Evolutionary conservation across 2,113 vertebrate genomes (phyloP).

Genomic region (Pitta sordida): DNA sequence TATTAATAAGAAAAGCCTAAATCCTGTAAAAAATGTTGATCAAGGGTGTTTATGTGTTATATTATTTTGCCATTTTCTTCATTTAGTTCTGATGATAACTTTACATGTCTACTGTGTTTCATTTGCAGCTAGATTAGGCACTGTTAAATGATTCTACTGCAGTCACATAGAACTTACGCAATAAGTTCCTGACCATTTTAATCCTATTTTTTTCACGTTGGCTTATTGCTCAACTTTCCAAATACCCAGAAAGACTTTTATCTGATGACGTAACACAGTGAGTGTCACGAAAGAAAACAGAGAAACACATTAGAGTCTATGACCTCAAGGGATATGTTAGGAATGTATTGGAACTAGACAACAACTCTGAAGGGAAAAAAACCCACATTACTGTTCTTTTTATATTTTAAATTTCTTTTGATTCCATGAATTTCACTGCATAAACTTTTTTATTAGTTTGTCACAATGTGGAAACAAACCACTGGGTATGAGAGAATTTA

Average conservation of each 20-base stretch:
- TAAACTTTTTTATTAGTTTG: conserved; percentile 55
- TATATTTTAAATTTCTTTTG: conserved; percentile 22
- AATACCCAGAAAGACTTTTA: not conserved
- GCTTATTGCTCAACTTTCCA: not conserved
- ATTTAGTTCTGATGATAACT: not conserved
- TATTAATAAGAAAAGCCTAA: not conserved
- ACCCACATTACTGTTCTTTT: not conserved
- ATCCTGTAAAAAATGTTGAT: not conserved
- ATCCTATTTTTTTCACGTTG: not conserved
- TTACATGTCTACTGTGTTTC: not conserved
- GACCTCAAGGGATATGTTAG: not conserved
- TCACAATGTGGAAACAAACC: conserved; percentile 47
- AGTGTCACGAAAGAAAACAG: not conserved
- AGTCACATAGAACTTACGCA: not conserved
- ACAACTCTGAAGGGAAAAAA: not conserved
- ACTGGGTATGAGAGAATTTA: conserved; percentile 41
- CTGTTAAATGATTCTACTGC: not conserved
- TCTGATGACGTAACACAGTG: not conserved
- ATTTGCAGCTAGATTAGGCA: not conserved
- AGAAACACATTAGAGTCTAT: not conserved
- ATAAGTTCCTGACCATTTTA: not conserved
- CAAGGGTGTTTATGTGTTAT: not conserved
- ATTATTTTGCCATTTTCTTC: not conserved
- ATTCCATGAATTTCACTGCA: conserved; percentile 29
- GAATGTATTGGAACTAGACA: not conserved